Percentiles rank a stretch among this genome's conserved stretches.
Evolutionary conservation across 2,113 vertebrate genomes (phyloP).

Genomic region (Phylloscopus trochilus): DNA sequence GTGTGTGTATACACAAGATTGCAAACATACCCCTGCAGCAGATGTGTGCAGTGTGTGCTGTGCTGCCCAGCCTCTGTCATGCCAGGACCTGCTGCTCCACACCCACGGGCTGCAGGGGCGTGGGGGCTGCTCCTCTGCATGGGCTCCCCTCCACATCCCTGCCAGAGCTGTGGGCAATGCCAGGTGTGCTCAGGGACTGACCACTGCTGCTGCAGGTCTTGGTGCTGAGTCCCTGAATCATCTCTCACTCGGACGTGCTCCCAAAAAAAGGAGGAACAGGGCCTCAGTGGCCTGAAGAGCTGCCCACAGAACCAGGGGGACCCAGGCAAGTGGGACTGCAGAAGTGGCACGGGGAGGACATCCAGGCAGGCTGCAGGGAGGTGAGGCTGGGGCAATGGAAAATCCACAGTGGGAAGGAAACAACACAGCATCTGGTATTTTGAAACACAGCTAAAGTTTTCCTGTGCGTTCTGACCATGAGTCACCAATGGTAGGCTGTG

Average conservation of each 20-base stretch:
- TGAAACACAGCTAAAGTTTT: neutral
- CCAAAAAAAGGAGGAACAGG: neutral
- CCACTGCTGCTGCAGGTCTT: neutral
- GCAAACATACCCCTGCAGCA: neutral
- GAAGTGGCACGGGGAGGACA: accelerated
- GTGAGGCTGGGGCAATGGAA: neutral
- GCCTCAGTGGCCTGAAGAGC: neutral
- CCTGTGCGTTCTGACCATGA: neutral
- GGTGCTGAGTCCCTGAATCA: neutral
- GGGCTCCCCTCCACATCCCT: neutral
- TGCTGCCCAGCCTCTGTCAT: neutral
- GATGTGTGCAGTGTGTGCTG: neutral
- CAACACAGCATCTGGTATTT: neutral
- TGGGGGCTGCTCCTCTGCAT: neutral
- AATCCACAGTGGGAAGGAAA: neutral
- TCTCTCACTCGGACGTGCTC: accelerated
- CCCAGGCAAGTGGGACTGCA: accelerated
- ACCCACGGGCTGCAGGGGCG: accelerated
- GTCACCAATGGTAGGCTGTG: neutral
- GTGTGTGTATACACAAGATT: neutral
- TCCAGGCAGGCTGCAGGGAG: neutral
- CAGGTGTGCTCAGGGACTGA: accelerated
- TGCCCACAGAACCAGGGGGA: neutral
- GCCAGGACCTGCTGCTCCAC: neutral
- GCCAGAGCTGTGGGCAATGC: neutral